Evolutionary conservation across 2,797 vertebrate species (phyloP).

Genomic region (Propithecus deckenii): DNA sequence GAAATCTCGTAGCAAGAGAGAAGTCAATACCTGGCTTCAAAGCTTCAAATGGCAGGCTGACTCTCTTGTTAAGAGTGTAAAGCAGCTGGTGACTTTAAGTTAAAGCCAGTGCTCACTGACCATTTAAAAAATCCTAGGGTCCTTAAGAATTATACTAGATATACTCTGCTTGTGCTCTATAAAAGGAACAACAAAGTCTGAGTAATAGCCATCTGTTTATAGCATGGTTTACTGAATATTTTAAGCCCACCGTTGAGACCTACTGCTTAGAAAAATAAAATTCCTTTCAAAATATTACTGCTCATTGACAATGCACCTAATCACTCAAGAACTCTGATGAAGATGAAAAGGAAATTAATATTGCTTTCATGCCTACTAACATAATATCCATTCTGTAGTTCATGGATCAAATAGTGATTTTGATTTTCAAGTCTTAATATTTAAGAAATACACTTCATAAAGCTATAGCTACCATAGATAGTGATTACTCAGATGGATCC

Average conservation of each 20-base stretch:
- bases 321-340: background rate
- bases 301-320: background rate
- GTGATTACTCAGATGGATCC: background rate
- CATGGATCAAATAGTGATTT: background rate
- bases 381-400: background rate
- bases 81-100: background rate
- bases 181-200: background rate
- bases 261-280: background rate
- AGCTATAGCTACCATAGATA: too few species aligned
- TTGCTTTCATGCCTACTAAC: background rate
- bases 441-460: background rate
- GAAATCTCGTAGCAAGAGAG: background rate
- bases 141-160: background rate
- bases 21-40: background rate
- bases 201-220: background rate
- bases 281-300: background rate
- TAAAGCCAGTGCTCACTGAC: background rate
- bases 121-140: background rate
- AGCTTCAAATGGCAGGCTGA: background rate
- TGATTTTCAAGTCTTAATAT: background rate
- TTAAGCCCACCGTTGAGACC: background rate
- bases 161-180: too few species aligned
- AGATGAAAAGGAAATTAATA: background rate
- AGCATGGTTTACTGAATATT: background rate
- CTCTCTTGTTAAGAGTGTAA: background rate